Evolutionary conservation across 53 echinoderm and acorn worm genomes (phyloP).

Genomic region (Holothuria leucospilota): DNA sequence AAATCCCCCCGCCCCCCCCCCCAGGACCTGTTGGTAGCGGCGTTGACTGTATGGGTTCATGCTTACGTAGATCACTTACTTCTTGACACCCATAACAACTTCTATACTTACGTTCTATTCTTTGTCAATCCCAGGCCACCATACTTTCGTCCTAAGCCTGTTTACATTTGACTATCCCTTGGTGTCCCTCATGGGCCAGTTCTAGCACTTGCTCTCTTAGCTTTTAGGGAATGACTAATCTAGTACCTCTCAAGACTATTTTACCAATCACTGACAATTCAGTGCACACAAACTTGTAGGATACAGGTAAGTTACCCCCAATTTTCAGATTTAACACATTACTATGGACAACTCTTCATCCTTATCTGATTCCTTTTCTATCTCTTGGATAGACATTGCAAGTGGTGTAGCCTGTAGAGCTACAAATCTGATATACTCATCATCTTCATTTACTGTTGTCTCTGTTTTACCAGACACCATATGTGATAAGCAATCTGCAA

Average conservation of each 20-base stretch:
- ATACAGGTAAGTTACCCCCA: background rate
- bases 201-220: too few species aligned
- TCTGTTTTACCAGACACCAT: too few species aligned
- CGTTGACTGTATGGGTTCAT: conserved; percentile 33
- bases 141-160: conserved; percentile 35
- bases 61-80: background rate
- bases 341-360: conserved; percentile 39
- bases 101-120: conserved; percentile 15
- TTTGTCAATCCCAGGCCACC: conserved; percentile 25
- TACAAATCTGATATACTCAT: conserved; percentile 51
- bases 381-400: conserved; percentile 49
- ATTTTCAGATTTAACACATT: background rate
- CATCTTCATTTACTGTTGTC: too few species aligned
- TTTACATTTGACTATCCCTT: conserved; percentile 43
- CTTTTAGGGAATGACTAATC: conserved; percentile 55
- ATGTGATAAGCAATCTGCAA: too few species aligned
- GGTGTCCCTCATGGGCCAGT: conserved; percentile 36
- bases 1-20: conserved; percentile 56
- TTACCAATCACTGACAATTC: conserved; percentile 50
- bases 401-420: conserved; percentile 52
- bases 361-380: conserved; percentile 10
- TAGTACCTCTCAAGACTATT: conserved; percentile 52
- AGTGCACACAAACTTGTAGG: conserved; percentile 14
- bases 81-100: conserved; percentile 45
- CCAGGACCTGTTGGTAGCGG: conserved; percentile 35